These are phyloP conservation scores for Antechinus flavipes DNA, from an alignment of 2,113 vertebrate genomes.

Conservation along the genomic window DNA sequence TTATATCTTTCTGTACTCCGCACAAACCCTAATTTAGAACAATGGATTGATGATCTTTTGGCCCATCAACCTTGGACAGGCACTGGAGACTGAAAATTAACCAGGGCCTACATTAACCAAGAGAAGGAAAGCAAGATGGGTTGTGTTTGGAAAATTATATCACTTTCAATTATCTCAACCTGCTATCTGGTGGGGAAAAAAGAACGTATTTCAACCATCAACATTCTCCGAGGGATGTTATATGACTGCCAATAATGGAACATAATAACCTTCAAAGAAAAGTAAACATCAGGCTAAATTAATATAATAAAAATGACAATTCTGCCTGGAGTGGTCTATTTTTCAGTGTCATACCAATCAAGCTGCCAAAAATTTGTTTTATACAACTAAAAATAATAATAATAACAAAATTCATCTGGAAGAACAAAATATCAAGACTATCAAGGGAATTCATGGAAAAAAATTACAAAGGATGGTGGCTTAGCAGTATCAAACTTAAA, in stretches of 20 bases:
- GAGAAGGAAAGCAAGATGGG: neutral
- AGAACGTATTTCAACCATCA: neutral
- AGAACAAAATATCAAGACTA: too few species aligned
- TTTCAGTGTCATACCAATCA: too few species aligned
- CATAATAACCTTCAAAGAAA: neutral
- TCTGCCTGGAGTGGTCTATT: too few species aligned
- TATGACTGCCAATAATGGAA: neutral
- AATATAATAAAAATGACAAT: too few species aligned
- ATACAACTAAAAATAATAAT: too few species aligned
- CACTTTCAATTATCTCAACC: neutral
- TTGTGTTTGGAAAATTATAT: neutral
- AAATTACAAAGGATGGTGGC: too few species aligned
- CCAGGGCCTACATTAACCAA: neutral
- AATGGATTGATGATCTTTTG: neutral
- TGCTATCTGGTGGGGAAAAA: neutral
- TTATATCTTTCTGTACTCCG: neutral
- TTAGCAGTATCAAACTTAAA: too few species aligned
- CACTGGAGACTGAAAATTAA: neutral
- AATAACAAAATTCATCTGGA: too few species aligned
- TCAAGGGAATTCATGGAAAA: too few species aligned
- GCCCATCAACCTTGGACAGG: neutral
- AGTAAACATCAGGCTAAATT: neutral
- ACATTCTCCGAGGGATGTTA: neutral
- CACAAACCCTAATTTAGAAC: neutral
- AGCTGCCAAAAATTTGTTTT: too few species aligned